Evolutionary conservation across 2,113 vertebrate genomes (phyloP).

Genomic region (Etheostoma cragini): DNA sequence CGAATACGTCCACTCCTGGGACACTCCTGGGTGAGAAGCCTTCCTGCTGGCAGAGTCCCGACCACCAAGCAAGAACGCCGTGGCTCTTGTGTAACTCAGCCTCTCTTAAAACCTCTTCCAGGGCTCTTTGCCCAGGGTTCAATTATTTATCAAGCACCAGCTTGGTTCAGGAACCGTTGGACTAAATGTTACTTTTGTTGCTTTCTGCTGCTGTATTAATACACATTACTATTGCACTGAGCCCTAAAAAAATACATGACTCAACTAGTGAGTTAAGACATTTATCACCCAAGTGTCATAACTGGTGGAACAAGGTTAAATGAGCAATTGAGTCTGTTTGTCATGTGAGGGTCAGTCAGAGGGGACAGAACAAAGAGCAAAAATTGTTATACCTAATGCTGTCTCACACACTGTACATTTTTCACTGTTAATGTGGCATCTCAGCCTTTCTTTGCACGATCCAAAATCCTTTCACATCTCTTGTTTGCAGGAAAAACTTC

Average conservation of each 20-base stretch:
- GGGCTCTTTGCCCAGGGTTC: constrained; percentile 63
- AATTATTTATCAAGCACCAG: constrained; percentile 79
- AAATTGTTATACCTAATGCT: background rate
- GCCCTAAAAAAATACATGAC: constrained; percentile 33
- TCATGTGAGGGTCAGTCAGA: constrained; percentile 43
- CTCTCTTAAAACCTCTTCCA: constrained; percentile 72
- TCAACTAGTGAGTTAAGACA: constrained; percentile 36
- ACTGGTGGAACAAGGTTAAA: constrained; percentile 48
- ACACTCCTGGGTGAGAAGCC: constrained; percentile 73
- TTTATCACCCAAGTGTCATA: constrained; percentile 58
- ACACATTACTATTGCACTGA: constrained; percentile 30
- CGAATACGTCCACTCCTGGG: constrained; percentile 76
- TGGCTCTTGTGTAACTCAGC: constrained; percentile 39
- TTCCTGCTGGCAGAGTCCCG: constrained; percentile 61
- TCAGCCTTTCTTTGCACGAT: constrained; percentile 25
- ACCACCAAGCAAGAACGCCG: constrained; percentile 65
- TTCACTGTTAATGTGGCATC: background rate
- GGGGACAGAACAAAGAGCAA: constrained; percentile 4
- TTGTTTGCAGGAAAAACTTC: constrained; percentile 70
- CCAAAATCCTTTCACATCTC: constrained; percentile 51
- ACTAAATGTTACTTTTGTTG: constrained; percentile 62
- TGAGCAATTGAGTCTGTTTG: constrained; percentile 53
- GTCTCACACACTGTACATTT: constrained; percentile 17
- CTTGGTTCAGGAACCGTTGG: constrained; percentile 53
- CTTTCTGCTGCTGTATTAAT: constrained; percentile 19